Evolutionary conservation across 1,140 invertebrate species (phyloP), one percentile per base, ranked within the genome.

Genomic region (Aricia agestis): DNA sequence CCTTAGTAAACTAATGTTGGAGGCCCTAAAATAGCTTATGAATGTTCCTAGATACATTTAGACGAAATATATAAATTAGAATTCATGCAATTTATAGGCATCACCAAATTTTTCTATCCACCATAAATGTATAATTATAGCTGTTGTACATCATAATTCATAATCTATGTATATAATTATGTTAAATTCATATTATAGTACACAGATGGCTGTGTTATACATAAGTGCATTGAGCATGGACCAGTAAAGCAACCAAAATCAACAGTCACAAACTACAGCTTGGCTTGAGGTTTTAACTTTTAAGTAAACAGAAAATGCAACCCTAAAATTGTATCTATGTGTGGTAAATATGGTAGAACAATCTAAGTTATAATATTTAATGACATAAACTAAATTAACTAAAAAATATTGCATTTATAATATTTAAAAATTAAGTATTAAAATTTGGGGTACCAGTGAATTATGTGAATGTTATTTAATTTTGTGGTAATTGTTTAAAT

Each of bases 201-300:
- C 61, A 75, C 69, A 63, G 58, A 45, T 81, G 86, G 89, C 87
- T 89, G 86, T 91, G 89, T 85, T 74, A 87, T 89, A 89, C 77
- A 77, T 86, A 86, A 91, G 87, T 86, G 79, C 87, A 84, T 88
- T 18, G 17, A 63, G 58, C 11, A 25, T 15, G 3, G 45, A 11
- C 45, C 45, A 52, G 13, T 52, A 15, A 52, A 52, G 13, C 45
- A 52, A 15, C 45, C 45, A 52, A 52, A 52, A 52, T 1, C 45
- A 52, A 52, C 45, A 52, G 45, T 52, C 4, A 52, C 36, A 36
- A 36, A 36, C 36, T 36, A 9, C 5, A 36, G 5, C 36, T 7
- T 36, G 36, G 5, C 36, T 36, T 25, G 25, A 25, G 25, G 0
- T 25, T 2, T 25, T 42, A 42, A 42, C 41, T 42, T 1, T 42